phyloP scores from a whole-genome alignment of 2,113 vertebrate genomes.

The Lagopus muta region DNA sequence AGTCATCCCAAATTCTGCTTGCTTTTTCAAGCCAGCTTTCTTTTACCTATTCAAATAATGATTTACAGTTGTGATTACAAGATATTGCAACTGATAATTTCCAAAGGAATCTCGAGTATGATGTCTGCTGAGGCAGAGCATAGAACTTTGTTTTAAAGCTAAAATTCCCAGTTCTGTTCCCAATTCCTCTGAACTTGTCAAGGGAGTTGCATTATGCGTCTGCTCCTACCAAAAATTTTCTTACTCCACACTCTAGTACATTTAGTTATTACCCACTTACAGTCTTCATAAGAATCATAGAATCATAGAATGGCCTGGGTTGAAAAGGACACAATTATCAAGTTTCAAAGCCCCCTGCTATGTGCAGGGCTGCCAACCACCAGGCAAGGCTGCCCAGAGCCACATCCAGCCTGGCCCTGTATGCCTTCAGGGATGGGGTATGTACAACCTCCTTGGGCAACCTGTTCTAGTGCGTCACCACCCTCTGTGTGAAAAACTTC shows the following conservation, averaged over 20 bases:
- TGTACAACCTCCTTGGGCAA: no score
- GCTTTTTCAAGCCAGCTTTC: not conserved
- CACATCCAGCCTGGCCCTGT: no score
- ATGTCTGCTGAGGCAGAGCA: not conserved
- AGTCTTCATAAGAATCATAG: not conserved
- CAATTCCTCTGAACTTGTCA: not conserved
- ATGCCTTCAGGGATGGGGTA: no score
- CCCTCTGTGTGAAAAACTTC: no score
- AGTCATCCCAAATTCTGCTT: not conserved
- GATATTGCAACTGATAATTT: not conserved
- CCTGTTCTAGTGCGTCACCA: no score
- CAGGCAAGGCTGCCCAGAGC: no score
- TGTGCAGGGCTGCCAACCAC: no score
- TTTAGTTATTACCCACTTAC: not conserved
- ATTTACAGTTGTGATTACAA: not conserved
- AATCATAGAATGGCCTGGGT: no score
- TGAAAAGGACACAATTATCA: no score
- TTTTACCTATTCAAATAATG: not conserved
- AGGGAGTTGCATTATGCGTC: not conserved
- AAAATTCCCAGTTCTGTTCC: not conserved
- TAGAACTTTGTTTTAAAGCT: not conserved
- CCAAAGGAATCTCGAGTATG: not conserved
- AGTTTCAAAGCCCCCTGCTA: no score
- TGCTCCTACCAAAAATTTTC: not conserved
- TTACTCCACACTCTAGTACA: not conserved